phyloP scores from a whole-genome alignment of 2,797 vertebrate species.

The Sebastes nivosus region DNA sequence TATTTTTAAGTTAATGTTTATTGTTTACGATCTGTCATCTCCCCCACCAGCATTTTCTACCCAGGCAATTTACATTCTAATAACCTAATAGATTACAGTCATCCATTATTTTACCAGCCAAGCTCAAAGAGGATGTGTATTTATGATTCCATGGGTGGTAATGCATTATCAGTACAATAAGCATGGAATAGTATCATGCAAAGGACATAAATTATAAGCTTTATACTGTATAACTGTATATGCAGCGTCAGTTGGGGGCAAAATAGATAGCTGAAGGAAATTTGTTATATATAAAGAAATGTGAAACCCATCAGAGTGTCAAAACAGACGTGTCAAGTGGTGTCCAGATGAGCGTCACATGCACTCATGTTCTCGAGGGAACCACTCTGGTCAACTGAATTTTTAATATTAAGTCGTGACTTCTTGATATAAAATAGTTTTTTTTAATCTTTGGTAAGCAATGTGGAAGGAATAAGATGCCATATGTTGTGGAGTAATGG shows the following conservation, averaged over 20 bases:
- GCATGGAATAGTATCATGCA: not conserved
- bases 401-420: not conserved
- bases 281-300: not conserved
- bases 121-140: constrained; percentile 34
- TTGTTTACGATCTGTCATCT: constrained; percentile 45
- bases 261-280: not conserved
- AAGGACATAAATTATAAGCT: not conserved
- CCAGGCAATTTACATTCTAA: constrained; percentile 64
- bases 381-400: not conserved
- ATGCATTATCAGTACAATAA: constrained; percentile 25
- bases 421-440: not conserved
- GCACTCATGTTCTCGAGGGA: not conserved
- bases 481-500: constrained; percentile 1
- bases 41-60: constrained; percentile 23
- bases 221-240: not conserved
- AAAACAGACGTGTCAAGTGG: not conserved
- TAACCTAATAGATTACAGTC: constrained; percentile 55
- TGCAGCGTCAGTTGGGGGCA: not conserved
- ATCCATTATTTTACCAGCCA: constrained; percentile 55
- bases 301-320: not conserved
- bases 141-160: constrained; percentile 37
- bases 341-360: not conserved
- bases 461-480: not conserved
- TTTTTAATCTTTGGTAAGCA: not conserved
- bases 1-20: constrained; percentile 50